These are phyloP conservation scores for Leptarthrus brevirostris DNA, from an alignment of 2,888 invertebrate species.

Conservation along the genomic window DNA sequence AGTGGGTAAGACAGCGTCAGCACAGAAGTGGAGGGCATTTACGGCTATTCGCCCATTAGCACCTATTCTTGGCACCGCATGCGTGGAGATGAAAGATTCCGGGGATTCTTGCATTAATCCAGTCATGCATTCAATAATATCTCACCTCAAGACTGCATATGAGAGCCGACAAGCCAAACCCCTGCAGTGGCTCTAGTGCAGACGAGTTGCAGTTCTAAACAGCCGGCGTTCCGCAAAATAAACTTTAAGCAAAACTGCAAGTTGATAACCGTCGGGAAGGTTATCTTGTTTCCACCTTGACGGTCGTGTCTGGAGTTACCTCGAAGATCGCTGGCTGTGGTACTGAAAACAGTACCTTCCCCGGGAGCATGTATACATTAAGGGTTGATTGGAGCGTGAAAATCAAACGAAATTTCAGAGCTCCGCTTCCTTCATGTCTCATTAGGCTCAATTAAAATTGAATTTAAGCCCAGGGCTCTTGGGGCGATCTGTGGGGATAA, in stretches of 20 bases:
- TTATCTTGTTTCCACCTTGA: slow-evolving; percentile 44
- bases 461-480: slow-evolving; percentile 1
- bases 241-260: slow-evolving; percentile 40
- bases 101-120: background rate
- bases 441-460: slow-evolving; percentile 42
- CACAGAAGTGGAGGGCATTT: background rate
- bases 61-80: background rate
- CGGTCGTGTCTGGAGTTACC: slow-evolving; percentile 41
- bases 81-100: slow-evolving; percentile 19
- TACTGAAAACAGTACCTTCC: background rate
- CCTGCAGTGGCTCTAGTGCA: background rate
- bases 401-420: slow-evolving; percentile 41
- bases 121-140: background rate
- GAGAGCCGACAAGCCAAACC: too few species aligned
- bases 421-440: slow-evolving; percentile 38
- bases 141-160: too few species aligned
- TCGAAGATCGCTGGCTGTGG: slow-evolving; percentile 13
- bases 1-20: background rate
- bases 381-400: slow-evolving; percentile 45
- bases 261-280: slow-evolving; percentile 39
- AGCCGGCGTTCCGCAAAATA: slow-evolving; percentile 35
- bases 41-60: background rate
- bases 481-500: background rate
- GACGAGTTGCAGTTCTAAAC: background rate
- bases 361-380: background rate